A percentile compares a stretch with the other conserved stretches of the same genome.
Evolutionary conservation across 2,113 vertebrate species (phyloP).

Genomic region (Nothobranchius furzeri): DNA sequence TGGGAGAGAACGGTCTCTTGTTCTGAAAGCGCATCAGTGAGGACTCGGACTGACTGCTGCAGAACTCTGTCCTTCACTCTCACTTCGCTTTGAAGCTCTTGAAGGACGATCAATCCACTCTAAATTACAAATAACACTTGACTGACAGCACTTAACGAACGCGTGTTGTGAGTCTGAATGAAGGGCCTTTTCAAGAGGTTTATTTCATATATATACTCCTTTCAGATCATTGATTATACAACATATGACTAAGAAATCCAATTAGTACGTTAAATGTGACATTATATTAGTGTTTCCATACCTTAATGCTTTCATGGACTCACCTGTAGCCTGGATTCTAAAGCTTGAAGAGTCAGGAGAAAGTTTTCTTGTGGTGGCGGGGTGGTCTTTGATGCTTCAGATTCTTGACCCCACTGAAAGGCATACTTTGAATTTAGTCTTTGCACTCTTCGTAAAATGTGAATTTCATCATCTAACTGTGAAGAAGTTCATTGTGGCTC

Average conservation of each 20-base stretch:
- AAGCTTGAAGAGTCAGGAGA: slow-evolving; percentile 81
- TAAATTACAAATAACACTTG: slow-evolving; percentile 41
- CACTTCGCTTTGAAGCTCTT: slow-evolving; percentile 81
- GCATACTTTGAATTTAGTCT: slow-evolving; percentile 5
- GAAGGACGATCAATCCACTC: slow-evolving; percentile 80
- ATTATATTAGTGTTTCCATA: not conserved
- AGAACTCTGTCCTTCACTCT: slow-evolving; percentile 84
- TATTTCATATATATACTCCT: slow-evolving; percentile 1
- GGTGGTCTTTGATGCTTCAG: slow-evolving; percentile 36
- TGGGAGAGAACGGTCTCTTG: slow-evolving; percentile 63
- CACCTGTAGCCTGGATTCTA: slow-evolving; percentile 90
- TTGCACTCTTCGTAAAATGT: not conserved
- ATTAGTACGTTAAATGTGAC: not conserved
- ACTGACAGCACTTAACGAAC: slow-evolving; percentile 5
- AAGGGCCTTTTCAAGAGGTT: slow-evolving; percentile 5
- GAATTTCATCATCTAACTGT: not conserved
- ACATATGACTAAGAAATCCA: not conserved
- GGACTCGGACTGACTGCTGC: slow-evolving; percentile 79
- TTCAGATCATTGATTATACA: slow-evolving; percentile 3
- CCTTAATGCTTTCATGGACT: slow-evolving; percentile 5
- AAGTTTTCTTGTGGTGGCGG: slow-evolving; percentile 75
- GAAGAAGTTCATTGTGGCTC: not conserved
- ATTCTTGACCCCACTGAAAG: slow-evolving; percentile 50
- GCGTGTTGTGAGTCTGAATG: slow-evolving; percentile 1
- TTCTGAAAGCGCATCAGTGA: slow-evolving; percentile 78